phyloP scores from a whole-genome alignment of 2,888 invertebrate species.

The Gonocerus acuteangulatus region DNA sequence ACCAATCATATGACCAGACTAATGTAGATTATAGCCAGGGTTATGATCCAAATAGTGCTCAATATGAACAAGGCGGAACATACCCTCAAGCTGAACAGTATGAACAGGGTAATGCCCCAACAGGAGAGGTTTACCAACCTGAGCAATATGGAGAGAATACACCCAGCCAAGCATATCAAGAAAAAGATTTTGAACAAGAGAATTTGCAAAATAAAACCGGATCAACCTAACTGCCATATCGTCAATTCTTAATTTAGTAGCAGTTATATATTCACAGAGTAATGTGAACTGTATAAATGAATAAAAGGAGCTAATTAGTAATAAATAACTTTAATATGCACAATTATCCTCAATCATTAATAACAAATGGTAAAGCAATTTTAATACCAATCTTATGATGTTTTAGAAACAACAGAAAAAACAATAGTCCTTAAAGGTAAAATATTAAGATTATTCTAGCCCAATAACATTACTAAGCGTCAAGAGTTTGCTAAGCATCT shows the following conservation, averaged over 20 bases:
- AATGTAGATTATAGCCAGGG: not conserved
- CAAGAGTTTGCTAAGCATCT: too few relatives aligned
- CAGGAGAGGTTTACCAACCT: not conserved
- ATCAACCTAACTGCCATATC: constrained; percentile 13
- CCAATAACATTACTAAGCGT: too few relatives aligned
- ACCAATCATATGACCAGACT: not conserved
- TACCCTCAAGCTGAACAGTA: not conserved
- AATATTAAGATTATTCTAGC: too few relatives aligned
- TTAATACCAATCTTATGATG: too few relatives aligned
- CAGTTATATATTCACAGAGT: not conserved
- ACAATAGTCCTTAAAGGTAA: too few relatives aligned
- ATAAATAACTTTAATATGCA: not conserved
- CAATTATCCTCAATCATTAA: not conserved
- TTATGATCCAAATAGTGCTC: not conserved
- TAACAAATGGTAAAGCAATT: not conserved
- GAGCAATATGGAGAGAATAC: not conserved
- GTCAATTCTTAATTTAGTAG: constrained; percentile 4
- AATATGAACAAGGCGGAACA: constrained; percentile 2
- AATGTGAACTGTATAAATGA: not conserved
- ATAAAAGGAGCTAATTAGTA: constrained; percentile 10
- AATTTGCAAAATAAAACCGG: too few relatives aligned
- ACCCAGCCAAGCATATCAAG: constrained; percentile 4
- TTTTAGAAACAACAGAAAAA: too few relatives aligned
- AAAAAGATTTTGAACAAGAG: not conserved
- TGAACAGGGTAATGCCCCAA: not conserved